Base-by-base conservation (phyloP, 2,797 vertebrate species). In the Gadopsis bispinosus region DNA sequence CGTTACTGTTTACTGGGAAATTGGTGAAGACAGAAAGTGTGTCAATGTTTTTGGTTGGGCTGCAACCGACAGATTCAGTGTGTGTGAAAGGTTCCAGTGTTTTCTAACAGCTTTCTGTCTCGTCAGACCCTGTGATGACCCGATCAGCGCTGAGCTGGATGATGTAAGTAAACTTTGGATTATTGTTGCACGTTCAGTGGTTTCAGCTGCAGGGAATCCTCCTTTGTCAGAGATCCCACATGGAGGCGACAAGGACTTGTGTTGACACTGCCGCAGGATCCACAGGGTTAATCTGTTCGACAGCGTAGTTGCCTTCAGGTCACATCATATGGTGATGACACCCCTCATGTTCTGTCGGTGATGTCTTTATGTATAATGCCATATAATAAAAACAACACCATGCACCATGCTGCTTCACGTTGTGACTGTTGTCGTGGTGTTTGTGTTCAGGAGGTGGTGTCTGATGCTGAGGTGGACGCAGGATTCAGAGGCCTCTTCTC, bases 401-500 rank as follows among this genome's bases (percentile, higher is more conserved):
- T 33, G 35, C 35, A 37, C 35, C 35, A 37, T 37, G 37, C 37
- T 39, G 37, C 11, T 0, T 47, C 7, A 19, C 3, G 17, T 6
- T 8, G 39, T 41, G 12, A 41, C 39, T 39, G 37, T 39, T 39
- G 37, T 39, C 37, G 39, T 12, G 41, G 41, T 43, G 41, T 43
- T 43, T 47, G 26, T 63, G 20, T 31, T 8, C 75, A 97, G 98
- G 97, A 96, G 53, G 77, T 43, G 0, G 93, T 97, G 0, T n/a
- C 89, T 0, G 95, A 96, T 0, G 70, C 48, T 20, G 93, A 94
- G 0, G 89, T 93, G 79, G 95, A 95, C 0, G 69, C 86, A 4
- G 90, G 89, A 50, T 96, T 98, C 94, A 92, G 92, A 87, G 85
- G 68, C 17, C 91, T 97, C 55, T 97, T 97, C 69, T n/a, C 84